phyloP scores from a whole-genome alignment of 1,140 invertebrate genomes.

The Penaeus vannamei region DNA sequence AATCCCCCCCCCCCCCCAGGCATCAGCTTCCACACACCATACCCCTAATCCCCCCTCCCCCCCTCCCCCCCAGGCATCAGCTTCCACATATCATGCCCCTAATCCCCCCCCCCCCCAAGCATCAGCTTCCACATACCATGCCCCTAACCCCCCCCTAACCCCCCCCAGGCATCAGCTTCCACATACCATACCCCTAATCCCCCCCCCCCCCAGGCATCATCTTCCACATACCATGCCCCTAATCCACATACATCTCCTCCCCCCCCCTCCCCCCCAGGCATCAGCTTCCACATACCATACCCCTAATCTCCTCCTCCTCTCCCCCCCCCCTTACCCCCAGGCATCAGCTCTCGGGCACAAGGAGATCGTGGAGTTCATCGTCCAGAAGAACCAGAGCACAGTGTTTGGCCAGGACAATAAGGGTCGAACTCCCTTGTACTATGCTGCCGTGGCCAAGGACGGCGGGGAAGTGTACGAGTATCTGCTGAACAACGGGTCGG shows the following conservation, averaged over 20 bases:
- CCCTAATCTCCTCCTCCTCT: neutral
- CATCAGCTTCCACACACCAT: no score
- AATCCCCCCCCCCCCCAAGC: constrained; percentile 52
- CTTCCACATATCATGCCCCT: constrained; percentile 60
- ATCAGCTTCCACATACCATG: no score
- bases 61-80: constrained; percentile 57
- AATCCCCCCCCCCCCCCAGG: no score
- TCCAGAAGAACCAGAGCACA: constrained; percentile 79
- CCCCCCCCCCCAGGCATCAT: neutral
- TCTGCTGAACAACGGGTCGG: constrained; percentile 82
- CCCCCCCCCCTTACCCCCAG: constrained; percentile 71
- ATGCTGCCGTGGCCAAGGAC: constrained; percentile 82
- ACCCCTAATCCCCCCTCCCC: constrained; percentile 61
- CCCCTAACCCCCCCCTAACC: no score
- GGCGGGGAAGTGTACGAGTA: constrained; percentile 83
- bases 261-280: constrained; percentile 76
- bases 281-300: constrained; percentile 76
- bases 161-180: constrained; percentile 35
- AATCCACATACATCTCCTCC: neutral
- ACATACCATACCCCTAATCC: no score
- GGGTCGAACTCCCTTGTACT: constrained; percentile 90
- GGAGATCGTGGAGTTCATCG: constrained; percentile 82
- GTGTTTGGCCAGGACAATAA: constrained; percentile 82
- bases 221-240: neutral
- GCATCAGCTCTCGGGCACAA: constrained; percentile 84